Base-by-base conservation (phyloP, 2,797 vertebrate species). In the Psittacula echo region DNA sequence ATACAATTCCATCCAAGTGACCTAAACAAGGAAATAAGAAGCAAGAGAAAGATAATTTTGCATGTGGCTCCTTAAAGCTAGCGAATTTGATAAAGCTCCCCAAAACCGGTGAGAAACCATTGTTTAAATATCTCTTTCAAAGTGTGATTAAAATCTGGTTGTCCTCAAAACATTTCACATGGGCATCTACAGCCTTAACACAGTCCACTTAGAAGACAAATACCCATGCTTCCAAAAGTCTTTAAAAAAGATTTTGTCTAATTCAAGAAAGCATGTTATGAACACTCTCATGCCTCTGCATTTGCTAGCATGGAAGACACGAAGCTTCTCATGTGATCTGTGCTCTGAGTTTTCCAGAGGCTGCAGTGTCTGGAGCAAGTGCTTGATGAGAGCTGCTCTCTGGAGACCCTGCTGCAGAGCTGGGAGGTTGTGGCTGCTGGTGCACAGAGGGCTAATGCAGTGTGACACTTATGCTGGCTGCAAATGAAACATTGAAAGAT, bases 201-300 rank as follows among this genome's bases (percentile, higher is more conserved):
- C 1, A 58, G 18, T 8, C 13, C 7, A 15, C 58, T 62, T 34
- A 42, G 48, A 80, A 66, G 42, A 41, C 5, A 85, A 73, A 82
- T 3, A 1, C 1, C 2, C 2, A 14, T 5, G 2, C 18, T 47
- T 82, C 23, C 68, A 72, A 84, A 86, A 24, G 9, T 3, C 19
- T 72, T 64, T 27, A 3, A 20, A 60, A 47, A 50, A 47, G 6
- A 12, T n/a, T 87, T 71, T 61, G 1, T 19, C 48, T 48, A 27
- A 41, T 34, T 56, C 11, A 32, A 48, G 24, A 37, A 19, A 44
- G 11, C 0, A 0, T 0, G 0, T 30, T 34, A 30, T 0, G 1
- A 67, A 65, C 12, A n/a, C 17, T 50, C 23, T 24, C 26, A 13
- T 4, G 10, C 11, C 26, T 80, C 44, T 80, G 13, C 51, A 22